Evolutionary conservation across 1,140 invertebrate species (phyloP), one percentile per base, ranked within the genome.

Genomic region (Heterodera schachtii): DNA sequence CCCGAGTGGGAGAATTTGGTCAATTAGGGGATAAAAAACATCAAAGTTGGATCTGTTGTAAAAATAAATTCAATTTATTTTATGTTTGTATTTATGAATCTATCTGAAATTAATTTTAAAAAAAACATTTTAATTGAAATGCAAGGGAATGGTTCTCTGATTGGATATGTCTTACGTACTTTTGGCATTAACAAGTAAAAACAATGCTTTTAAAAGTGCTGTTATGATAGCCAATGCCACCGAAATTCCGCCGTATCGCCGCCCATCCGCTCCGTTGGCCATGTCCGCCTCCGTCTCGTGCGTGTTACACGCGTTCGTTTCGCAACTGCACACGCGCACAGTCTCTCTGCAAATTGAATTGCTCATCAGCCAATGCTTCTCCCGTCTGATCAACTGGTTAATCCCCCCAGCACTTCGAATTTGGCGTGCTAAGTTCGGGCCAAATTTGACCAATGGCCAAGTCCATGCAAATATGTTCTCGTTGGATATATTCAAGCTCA

Each of bases 401-500:
- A 9, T 16, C 13, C n/a, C 73, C 78, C 47, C 6, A 49, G 6
- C 70, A n/a, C 57, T 19, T 64, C 16, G 57, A 16, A 19, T 64
- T 64, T 13, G 57, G 13, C 19, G 57, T 64, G 57, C 57, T 46
- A 47, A 84, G 52, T 52, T 86, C 84, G 43, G 82, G 82, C 83
- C 83, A 83, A 46, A 83, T 83, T 81, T 85, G 71, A 5, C 76
- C 76, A 49, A 85, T 77, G 43, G 83, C 83, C 49, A 85, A 57
- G n/a, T 64, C 60, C 31, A 85, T 57, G 67, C 84, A 85, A 41
- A 86, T 85, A 31, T 78, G n/a, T 13, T 52, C 82, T 19, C 49
- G 66, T 67, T 86, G 84, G 19, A 85, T 21, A 69, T 67, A 86
- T 31, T 85, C 85, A 69, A 85, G 75, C 75, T 85, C 84, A 7